Base-by-base conservation (phyloP, 1,140 invertebrate species). In the Oryctes rhinoceros region DNA sequence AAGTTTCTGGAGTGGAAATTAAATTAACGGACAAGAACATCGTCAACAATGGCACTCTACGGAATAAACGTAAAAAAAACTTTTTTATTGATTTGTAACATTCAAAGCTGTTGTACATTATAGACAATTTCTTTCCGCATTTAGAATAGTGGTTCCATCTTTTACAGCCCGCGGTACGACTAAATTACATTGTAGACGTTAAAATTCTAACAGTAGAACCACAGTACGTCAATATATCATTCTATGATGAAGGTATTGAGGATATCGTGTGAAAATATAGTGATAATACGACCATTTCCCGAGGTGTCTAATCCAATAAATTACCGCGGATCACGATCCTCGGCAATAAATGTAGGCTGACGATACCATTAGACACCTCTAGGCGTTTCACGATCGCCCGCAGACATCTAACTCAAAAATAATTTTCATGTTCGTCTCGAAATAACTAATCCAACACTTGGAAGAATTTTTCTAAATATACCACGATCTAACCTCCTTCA, bases 191-290 rank as follows among this genome's bases (percentile, higher is more conserved):
- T 10, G 39, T 44, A 44, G 39, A 44, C 9, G 39, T 10, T 44
- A 44, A 44, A 44, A 44, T 44, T 44, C 39, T 44, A 44, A 10
- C 39, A 44, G 39, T 44, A 44, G 39, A 44, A 44, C n/a, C 53
- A 15, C 18, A 59, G 39, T 59, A 59, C 15, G 53, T n/a, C 53
- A 59, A 59, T 59, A 59, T 59, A 59, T 59, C 53, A 59, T 18
- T 59, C 53, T 7, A 59, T 44, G 53, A 15, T 18, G 67, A 39
- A 24, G 37, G 24, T 74, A 74, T 37, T 35, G 67, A 74, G n/a
- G 37, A 10, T 20, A 74, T 74, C 67, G 67, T 74, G 67, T 74
- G 67, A 74, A 74, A 74, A 74, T 74, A n/a, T 24, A 74, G 67
- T 74, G 24, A 74, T 74, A 74, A 24, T 39, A n/a, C 24, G 24